Percentiles rank a stretch among this genome's conserved stretches.
phyloP scores from a whole-genome alignment of 2,113 vertebrate species.

The Hystrix cristata region DNA sequence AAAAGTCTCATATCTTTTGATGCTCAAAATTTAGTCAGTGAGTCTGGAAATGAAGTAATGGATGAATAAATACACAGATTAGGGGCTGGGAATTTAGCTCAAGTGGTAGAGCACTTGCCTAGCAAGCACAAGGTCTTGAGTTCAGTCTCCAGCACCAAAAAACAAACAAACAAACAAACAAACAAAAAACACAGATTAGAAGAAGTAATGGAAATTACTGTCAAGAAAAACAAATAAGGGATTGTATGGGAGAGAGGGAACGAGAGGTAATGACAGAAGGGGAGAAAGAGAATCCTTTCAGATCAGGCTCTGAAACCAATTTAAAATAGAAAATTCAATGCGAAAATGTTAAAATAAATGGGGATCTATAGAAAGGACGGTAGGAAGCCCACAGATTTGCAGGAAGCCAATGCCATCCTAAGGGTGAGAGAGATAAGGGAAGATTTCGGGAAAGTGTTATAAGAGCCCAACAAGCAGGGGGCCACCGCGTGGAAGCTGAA shows the following conservation, averaged over 20 bases:
- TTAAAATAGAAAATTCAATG: background rate
- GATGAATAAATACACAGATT: background rate
- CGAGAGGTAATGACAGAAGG: too few species aligned
- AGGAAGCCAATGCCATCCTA: background rate
- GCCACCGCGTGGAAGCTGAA: background rate
- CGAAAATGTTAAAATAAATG: background rate
- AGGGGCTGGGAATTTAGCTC: background rate
- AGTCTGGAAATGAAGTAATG: background rate
- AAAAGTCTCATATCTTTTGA: background rate
- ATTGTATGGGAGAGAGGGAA: background rate
- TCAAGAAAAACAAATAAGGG: background rate
- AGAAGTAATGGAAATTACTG: background rate
- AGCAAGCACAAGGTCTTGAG: too few species aligned
- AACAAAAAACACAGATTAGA: background rate
- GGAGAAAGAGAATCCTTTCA: background rate
- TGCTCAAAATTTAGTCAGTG: background rate
- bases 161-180: too few species aligned
- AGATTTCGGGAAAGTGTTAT: background rate
- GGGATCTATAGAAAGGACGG: background rate
- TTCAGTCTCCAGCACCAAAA: too few species aligned
- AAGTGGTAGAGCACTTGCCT: too few species aligned
- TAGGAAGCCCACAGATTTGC: background rate
- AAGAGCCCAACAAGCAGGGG: background rate
- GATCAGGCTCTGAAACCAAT: background rate
- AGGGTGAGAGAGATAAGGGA: background rate